A percentile compares a stretch with the other conserved stretches of the same genome.
These are phyloP conservation scores for Dicrostonyx torquatus DNA, from an alignment of 2,797 vertebrate species.

Conservation along the genomic window DNA sequence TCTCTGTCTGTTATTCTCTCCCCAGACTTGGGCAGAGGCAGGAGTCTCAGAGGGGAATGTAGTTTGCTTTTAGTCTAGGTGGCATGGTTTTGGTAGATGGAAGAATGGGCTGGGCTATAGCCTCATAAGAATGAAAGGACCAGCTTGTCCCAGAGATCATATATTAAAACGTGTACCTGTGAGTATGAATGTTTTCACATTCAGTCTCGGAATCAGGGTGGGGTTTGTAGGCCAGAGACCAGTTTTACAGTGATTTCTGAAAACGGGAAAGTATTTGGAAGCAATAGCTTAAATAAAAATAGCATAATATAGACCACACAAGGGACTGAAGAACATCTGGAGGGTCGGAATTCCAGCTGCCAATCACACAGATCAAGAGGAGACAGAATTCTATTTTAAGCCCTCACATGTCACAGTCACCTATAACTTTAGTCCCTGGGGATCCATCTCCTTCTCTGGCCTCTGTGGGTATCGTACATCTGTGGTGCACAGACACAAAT, in stretches of 20 bases:
- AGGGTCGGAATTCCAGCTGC: not conserved
- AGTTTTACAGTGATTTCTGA: not conserved
- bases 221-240: not conserved
- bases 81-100: not conserved
- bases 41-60: not conserved
- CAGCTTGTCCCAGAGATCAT: not conserved
- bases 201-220: not conserved
- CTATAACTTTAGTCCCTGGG: not conserved
- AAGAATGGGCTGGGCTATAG: not conserved
- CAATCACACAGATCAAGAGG: not conserved
- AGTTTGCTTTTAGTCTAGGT: not conserved
- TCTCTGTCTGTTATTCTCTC: not conserved
- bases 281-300: too few species aligned
- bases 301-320: not conserved
- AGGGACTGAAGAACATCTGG: not conserved
- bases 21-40: not conserved
- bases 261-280: not conserved
- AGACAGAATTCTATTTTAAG: not conserved
- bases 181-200: not conserved
- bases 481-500: not conserved
- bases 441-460: not conserved
- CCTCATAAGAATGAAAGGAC: not conserved
- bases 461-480: not conserved
- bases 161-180: not conserved
- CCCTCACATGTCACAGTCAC: not conserved